These are phyloP conservation scores for Drosophila paramelanica DNA, from an alignment of 2,888 invertebrate genomes.

Conservation along the genomic window DNA sequence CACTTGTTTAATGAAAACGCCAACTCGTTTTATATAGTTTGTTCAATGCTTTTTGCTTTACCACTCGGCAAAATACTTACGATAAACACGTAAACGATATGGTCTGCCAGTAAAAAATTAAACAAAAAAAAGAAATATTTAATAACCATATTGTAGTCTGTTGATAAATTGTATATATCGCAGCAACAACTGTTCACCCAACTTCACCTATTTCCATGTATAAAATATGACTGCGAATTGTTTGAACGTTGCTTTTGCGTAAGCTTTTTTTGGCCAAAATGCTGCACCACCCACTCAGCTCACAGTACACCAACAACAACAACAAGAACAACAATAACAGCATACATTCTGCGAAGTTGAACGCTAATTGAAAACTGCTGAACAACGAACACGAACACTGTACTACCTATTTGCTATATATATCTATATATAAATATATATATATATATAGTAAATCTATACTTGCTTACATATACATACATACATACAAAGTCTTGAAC, in stretches of 20 bases:
- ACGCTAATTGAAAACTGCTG: slow-evolving; percentile 44
- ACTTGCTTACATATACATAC: slow-evolving; percentile 19
- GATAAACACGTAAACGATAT: slow-evolving; percentile 24
- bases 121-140: slow-evolving; percentile 2
- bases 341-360: slow-evolving; percentile 21
- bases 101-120: slow-evolving; percentile 12
- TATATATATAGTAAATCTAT: slow-evolving; percentile 16
- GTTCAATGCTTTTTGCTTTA: slow-evolving; percentile 62
- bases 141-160: slow-evolving; percentile 40
- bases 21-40: slow-evolving; percentile 32
- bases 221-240: slow-evolving; percentile 28
- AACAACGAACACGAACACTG: slow-evolving; percentile 74
- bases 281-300: slow-evolving; percentile 38
- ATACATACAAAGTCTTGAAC: slow-evolving; percentile 20
- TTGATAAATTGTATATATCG: slow-evolving; percentile 49
- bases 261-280: slow-evolving; percentile 39
- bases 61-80: slow-evolving; percentile 34
- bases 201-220: slow-evolving; percentile 24
- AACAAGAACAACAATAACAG: slow-evolving; percentile 22
- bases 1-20: slow-evolving; percentile 4
- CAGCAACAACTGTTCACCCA: slow-evolving; percentile 29
- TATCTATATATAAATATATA: slow-evolving; percentile 16
- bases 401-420: slow-evolving; percentile 49
- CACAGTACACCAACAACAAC: slow-evolving; percentile 30
- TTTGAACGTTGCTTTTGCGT: slow-evolving; percentile 49